A percentile compares a stretch with the other conserved stretches of the same genome.
These are phyloP conservation scores for Gobionotothen gibberifrons DNA, from an alignment of 2,797 vertebrate species.

Conservation along the genomic window DNA sequence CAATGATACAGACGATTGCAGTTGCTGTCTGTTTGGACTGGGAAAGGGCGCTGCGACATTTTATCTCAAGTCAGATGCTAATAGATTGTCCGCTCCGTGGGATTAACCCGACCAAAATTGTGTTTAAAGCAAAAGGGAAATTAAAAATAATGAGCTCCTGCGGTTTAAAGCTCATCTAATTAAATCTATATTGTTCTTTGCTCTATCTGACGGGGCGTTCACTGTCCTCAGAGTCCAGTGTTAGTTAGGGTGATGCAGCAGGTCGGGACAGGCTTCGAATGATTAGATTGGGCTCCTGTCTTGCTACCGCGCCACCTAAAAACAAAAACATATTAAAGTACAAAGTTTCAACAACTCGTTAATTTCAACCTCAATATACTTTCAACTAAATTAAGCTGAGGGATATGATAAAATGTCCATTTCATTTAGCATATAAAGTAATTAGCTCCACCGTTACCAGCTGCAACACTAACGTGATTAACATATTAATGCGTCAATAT, in stretches of 20 bases:
- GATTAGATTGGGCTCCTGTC: constrained; percentile 30
- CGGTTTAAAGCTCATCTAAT: constrained; percentile 63
- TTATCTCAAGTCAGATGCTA: constrained; percentile 57
- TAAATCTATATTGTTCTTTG: constrained; percentile 66
- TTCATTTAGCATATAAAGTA: background rate
- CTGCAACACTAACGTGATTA: background rate
- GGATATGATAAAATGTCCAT: background rate
- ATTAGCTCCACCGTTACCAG: background rate
- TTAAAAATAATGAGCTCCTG: constrained; percentile 67
- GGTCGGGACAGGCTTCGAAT: constrained; percentile 4
- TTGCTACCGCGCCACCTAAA: constrained; percentile 78
- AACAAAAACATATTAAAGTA: constrained; percentile 29
- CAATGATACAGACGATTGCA: constrained; percentile 44
- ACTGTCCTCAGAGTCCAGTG: constrained; percentile 52
- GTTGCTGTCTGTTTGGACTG: constrained; percentile 44
- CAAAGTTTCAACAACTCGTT: background rate
- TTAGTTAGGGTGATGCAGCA: constrained; percentile 49
- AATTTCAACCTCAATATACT: constrained; percentile 8
- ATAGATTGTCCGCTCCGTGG: constrained; percentile 58
- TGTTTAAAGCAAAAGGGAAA: constrained; percentile 57
- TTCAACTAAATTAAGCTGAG: background rate
- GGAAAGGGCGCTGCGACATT: constrained; percentile 34
- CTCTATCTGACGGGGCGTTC: constrained; percentile 47
- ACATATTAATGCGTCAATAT: background rate
- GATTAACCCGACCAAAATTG: constrained; percentile 60